These are phyloP conservation scores for Ianthella basta DNA, from an alignment of 37 sponge, comb jelly and placozoan species.

Conservation along the genomic window DNA sequence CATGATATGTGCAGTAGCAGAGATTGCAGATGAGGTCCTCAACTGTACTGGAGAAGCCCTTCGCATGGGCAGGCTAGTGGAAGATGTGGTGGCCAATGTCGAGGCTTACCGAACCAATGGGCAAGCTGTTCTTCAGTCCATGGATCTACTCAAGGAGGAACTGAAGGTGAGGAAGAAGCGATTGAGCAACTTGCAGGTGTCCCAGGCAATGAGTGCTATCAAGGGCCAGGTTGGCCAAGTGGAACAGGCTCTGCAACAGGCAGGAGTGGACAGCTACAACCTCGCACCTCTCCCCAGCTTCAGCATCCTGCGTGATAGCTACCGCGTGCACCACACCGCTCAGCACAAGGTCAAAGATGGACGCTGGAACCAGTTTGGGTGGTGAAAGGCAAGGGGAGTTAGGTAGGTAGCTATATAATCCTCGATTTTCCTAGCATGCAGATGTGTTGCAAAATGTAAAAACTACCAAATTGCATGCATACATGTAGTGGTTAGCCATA, in stretches of 20 bases:
- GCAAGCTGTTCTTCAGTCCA: constrained; percentile 22
- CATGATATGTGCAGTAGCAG: constrained; percentile 53
- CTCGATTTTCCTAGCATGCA: no score
- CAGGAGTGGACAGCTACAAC: constrained; percentile 40
- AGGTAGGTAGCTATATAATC: no score
- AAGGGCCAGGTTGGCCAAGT: constrained; percentile 7
- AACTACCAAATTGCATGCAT: no score
- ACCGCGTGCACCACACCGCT: constrained; percentile 39
- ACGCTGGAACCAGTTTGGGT: constrained; percentile 55
- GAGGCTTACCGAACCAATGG: constrained; percentile 48
- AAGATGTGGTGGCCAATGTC: constrained; percentile 30
- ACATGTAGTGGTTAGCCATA: no score
- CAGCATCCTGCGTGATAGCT: constrained; percentile 18
- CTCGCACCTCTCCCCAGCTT: constrained; percentile 35
- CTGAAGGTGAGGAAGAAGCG: constrained; percentile 42
- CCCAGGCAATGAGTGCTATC: constrained; percentile 26
- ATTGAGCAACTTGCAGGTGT: constrained; percentile 37
- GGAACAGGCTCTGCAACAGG: constrained; percentile 19
- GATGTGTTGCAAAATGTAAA: no score
- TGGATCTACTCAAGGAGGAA: constrained; percentile 48
- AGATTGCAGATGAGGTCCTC: constrained; percentile 66
- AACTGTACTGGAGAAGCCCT: constrained; percentile 52
- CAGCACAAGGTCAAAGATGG: constrained; percentile 58
- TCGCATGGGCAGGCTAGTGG: constrained; percentile 44
- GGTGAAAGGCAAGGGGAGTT: neutral